phyloP scores from a whole-genome alignment of 1,140 invertebrate species.

The roundworm (Caenorhabditis elegans) region WBcel235 BX284602.5:14433501-14434000 shows the following conservation, averaged over 20 bases:
- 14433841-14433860: neutral
- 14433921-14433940: neutral
- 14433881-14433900: slow-evolving; percentile 27
- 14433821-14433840: neutral
- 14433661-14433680: neutral
- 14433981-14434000: neutral
- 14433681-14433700: neutral
- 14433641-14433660: neutral
- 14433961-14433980: too few relatives aligned
- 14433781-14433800: neutral
- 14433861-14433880: neutral
- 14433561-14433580: too few relatives aligned
- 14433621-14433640: too few relatives aligned
- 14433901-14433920: neutral
- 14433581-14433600: too few relatives aligned
- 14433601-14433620: too few relatives aligned
- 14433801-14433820: slow-evolving; percentile 21
- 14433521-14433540: too few relatives aligned
- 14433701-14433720: neutral
- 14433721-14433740: neutral
- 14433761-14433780: neutral
- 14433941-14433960: neutral
- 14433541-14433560: too few relatives aligned
- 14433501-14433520: too few relatives aligned
- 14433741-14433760: slow-evolving; percentile 31